A percentile compares a stretch with the other conserved stretches of the same genome.
These are phyloP conservation scores for Notolabrus celidotus DNA, from an alignment of 2,797 vertebrate genomes.

Conservation along the genomic window DNA sequence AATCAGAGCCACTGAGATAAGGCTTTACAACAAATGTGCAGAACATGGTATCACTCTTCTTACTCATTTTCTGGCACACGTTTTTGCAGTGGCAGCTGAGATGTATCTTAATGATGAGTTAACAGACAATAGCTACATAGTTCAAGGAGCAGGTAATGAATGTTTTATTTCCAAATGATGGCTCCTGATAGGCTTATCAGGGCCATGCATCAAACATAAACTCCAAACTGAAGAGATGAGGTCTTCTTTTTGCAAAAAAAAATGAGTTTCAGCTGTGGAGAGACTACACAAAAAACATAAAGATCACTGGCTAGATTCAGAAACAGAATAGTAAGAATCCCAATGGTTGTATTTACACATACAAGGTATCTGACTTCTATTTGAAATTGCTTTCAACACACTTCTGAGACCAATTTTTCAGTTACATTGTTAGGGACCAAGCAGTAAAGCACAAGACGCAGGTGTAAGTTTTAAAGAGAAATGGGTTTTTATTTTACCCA, in stretches of 20 bases:
- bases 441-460: too few species aligned
- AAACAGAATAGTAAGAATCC: too few species aligned
- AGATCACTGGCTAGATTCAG: neutral
- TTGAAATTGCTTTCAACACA: too few species aligned
- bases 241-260: too few species aligned
- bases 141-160: neutral
- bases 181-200: neutral
- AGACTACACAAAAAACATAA: neutral
- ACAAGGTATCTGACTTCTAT: too few species aligned
- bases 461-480: too few species aligned
- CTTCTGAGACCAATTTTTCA: too few species aligned
- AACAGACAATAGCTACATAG: neutral
- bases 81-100: neutral
- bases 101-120: neutral
- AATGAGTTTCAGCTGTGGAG: neutral
- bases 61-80: neutral
- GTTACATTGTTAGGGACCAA: too few species aligned
- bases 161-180: neutral
- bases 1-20: constrained; percentile 7
- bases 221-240: neutral
- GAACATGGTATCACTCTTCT: neutral
- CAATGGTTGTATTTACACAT: too few species aligned
- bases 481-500: too few species aligned
- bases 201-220: neutral
- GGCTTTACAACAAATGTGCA: neutral